Conservation (phyloP, 2,888 invertebrate species). For the Drosophila anceps region DNA sequence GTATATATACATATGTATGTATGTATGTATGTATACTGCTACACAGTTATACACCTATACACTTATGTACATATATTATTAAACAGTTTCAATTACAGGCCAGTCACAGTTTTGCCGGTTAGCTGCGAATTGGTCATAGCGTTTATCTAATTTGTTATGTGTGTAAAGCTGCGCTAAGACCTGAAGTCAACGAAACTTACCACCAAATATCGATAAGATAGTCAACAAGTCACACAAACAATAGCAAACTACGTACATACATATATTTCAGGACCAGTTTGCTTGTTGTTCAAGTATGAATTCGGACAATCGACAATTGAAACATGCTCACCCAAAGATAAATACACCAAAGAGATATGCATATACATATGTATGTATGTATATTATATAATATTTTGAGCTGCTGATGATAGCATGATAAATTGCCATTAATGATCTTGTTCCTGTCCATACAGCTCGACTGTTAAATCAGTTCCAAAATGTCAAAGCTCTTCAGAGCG, state of each 20-base stretch:
- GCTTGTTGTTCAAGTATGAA: not conserved
- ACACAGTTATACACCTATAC: not conserved
- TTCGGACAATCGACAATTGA: not conserved
- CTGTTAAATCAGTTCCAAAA: not conserved
- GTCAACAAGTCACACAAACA: constrained; percentile 1
- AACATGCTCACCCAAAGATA: not conserved
- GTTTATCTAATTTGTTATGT: constrained; percentile 35
- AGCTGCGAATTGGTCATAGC: constrained; percentile 40
- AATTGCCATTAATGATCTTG: not conserved
- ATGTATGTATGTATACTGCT: too few relatives aligned
- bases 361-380: not conserved
- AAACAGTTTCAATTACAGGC: not conserved
- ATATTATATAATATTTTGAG: not conserved
- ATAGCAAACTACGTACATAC: constrained; percentile 8
- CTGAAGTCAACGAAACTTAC: constrained; percentile 21
- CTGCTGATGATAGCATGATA: not conserved
- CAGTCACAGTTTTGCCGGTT: constrained; percentile 14
- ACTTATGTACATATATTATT: not conserved
- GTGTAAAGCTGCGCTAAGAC: constrained; percentile 41
- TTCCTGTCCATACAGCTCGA: not conserved
- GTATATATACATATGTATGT: constrained; percentile 17
- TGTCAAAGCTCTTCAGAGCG: constrained; percentile 1
- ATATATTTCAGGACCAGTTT: not conserved
- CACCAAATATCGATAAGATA: constrained; percentile 58
- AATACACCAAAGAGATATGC: too few relatives aligned